These are phyloP conservation scores for Patella pellucida DNA, from an alignment of 2,888 invertebrate genomes.

Conservation along the genomic window DNA sequence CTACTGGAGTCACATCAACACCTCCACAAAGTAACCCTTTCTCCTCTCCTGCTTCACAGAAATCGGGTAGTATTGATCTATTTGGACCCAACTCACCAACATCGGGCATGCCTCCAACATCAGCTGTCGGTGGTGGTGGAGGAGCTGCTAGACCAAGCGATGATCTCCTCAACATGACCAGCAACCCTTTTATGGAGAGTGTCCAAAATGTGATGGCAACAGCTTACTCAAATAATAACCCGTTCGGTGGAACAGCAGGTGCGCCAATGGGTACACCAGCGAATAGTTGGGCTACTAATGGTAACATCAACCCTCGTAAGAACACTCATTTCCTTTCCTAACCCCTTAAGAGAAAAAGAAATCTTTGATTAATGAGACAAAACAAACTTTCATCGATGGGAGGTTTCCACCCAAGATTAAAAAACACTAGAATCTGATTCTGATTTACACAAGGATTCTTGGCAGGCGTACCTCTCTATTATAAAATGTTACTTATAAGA, in stretches of 20 bases:
- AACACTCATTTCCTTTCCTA: background rate
- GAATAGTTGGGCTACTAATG: slow-evolving; percentile 6
- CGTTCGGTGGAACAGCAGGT: slow-evolving; percentile 40
- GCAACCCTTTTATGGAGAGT: slow-evolving; percentile 86
- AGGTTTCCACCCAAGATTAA: too few relatives aligned
- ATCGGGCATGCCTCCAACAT: slow-evolving; percentile 2
- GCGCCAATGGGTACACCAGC: slow-evolving; percentile 16
- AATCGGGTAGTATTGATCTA: slow-evolving; percentile 33
- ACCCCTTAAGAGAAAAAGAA: too few relatives aligned
- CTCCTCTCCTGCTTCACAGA: slow-evolving; percentile 36
- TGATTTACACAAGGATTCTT: too few relatives aligned
- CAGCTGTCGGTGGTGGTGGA: slow-evolving; percentile 13
- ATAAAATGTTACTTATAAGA: too few relatives aligned
- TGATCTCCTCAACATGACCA: slow-evolving; percentile 84
- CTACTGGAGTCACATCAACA: slow-evolving; percentile 36
- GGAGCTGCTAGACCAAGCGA: slow-evolving; percentile 83
- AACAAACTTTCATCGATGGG: too few relatives aligned
- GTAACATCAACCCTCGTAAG: background rate
- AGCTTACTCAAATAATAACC: slow-evolving; percentile 43
- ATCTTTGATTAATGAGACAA: too few relatives aligned
- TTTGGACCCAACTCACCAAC: slow-evolving; percentile 25
- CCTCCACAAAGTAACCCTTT: slow-evolving; percentile 49
- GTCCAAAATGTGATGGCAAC: slow-evolving; percentile 62
- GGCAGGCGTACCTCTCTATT: too few relatives aligned
- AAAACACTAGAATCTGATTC: too few relatives aligned